Conservation (phyloP, 2,113 vertebrate species). For the Calypte anna region DNA sequence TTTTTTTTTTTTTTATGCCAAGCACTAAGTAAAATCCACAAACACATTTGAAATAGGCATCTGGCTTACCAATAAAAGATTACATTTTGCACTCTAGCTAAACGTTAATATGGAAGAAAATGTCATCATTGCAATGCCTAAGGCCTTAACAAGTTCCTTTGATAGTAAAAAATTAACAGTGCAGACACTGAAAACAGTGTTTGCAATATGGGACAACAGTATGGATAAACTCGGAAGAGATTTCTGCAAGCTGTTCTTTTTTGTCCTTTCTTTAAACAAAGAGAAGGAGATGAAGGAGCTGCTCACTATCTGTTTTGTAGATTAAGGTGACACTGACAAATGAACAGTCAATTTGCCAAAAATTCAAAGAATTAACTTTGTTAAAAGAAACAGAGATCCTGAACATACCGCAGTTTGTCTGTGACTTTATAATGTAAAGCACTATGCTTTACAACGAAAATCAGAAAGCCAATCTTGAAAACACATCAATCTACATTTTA, state of each 20-base stretch:
- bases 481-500: not conserved
- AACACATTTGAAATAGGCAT: not conserved
- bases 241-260: not conserved
- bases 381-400: not conserved
- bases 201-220: not conserved
- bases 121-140: not conserved
- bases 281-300: not conserved
- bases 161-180: not conserved
- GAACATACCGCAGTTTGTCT: not conserved
- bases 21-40: conserved; percentile 5
- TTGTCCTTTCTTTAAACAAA: not conserved
- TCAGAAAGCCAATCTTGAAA: not conserved
- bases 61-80: not conserved
- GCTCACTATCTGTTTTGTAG: conserved; percentile 15
- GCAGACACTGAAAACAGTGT: not conserved
- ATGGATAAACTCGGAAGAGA: not conserved
- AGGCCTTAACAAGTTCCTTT: not conserved
- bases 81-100: not conserved
- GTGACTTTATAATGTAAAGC: not conserved
- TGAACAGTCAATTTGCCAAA: conserved; percentile 36
- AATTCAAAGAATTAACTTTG: conserved; percentile 37
- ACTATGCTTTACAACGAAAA: not conserved
- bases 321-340: conserved; percentile 41
- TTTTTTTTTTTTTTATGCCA: not conserved
- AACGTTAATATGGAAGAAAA: not conserved